Base-by-base conservation (phyloP, 2,888 invertebrate genomes). In the Polyommatus icarus region DNA sequence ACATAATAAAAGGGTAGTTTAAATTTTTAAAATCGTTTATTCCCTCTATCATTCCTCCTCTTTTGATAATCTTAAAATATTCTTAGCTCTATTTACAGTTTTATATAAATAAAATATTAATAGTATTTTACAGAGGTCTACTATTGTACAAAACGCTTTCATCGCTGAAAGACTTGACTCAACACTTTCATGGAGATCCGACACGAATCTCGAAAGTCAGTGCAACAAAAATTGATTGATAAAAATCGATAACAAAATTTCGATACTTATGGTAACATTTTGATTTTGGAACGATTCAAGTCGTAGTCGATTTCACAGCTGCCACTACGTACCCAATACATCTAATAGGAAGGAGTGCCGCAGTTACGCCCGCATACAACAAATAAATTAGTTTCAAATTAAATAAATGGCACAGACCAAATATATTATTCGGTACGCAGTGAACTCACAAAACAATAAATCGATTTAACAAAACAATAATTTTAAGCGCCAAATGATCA, bases 401-500 rank as follows among this genome's bases (percentile, higher is more conserved):
- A 93, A 92, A 92, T 92, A 92, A 86, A 94, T 94, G 93, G 93
- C 93, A 94, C 93, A 87, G 86, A 92, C 92, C 92, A 91, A 91
- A 91, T 89, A 88, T 87, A 89, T 87, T 85, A 83, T 84, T 84
- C 86, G 91, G 91, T 91, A 93, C 92, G 80, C 85, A 92, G 93
- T 91, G 91, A 91, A 82, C 85, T 80, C 18, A 84, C 85, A 85
- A 83, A 87, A 89, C 85, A 88, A 87, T 87, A 87, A 87, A 88
- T 89, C 84, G 86, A 87, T 90, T 85, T 86, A 89, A 89, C 86
- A 89, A 87, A 86, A 87, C 84, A 87, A 87, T 87, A 88, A 89
- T 88, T 89, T 87, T 84, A 86, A 81, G 83, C 85, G 86, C 87
- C 87, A 85, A 89, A 88, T 81, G 76, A 89, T 91, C 88, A 89